These are phyloP conservation scores for Lithobates sylvaticus DNA, from an alignment of 2,797 vertebrate species.

Conservation along the genomic window DNA sequence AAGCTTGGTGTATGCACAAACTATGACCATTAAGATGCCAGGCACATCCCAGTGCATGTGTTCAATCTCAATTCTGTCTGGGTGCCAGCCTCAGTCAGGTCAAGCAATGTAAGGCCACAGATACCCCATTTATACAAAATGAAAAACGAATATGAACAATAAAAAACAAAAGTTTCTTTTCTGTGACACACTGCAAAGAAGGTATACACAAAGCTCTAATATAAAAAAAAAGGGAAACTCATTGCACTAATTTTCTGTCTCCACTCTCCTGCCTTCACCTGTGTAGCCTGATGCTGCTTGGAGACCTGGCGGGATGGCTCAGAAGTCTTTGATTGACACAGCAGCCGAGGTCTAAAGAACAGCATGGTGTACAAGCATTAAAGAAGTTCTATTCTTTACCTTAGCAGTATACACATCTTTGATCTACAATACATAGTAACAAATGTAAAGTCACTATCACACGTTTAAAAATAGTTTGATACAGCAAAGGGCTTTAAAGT, in stretches of 20 bases:
- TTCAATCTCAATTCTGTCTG: not conserved
- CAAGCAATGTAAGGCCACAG: not conserved
- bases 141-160: not conserved
- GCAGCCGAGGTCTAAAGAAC: not conserved
- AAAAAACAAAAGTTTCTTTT: not conserved
- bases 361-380: conserved; percentile 37
- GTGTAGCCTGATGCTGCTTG: not conserved
- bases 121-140: not conserved
- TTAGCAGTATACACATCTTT: conserved; percentile 14
- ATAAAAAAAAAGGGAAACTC: not conserved
- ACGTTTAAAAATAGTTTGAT: conserved; percentile 42
- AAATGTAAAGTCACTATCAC: conserved; percentile 33
- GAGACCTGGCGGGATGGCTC: not conserved
- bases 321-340: conserved; percentile 1
- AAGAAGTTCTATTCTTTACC: conserved; percentile 6
- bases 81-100: not conserved
- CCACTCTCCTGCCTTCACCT: not conserved
- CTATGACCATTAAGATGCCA: too few species aligned
- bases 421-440: conserved; percentile 4
- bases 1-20: too few species aligned
- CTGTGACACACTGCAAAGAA: not conserved
- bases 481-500: conserved; percentile 29
- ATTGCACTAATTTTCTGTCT: not conserved
- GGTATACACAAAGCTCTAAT: not conserved
- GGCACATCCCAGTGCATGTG: too few species aligned